phyloP scores from a whole-genome alignment of 2,888 invertebrate genomes.

The Drosophila mercatorum region DNA sequence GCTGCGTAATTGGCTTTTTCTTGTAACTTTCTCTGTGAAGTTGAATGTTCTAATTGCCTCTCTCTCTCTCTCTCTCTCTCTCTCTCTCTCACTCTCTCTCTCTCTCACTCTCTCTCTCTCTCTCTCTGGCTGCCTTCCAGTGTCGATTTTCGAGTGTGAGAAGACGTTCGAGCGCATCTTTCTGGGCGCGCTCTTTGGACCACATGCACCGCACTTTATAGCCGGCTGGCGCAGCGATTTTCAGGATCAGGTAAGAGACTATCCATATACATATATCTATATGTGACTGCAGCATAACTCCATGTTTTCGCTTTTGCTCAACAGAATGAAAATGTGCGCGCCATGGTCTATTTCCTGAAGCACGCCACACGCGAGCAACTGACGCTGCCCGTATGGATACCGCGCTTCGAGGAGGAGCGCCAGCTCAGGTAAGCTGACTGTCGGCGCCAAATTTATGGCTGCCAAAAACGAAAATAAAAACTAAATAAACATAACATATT shows the following conservation, averaged over 20 bases:
- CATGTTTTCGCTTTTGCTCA: constrained; percentile 12
- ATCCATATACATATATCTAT: neutral
- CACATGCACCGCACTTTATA: constrained; percentile 91
- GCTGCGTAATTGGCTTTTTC: constrained; percentile 53
- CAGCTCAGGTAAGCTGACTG: constrained; percentile 81
- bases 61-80: neutral
- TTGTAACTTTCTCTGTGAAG: constrained; percentile 3
- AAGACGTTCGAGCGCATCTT: constrained; percentile 88
- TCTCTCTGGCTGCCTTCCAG: constrained; percentile 51
- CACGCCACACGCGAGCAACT: constrained; percentile 89
- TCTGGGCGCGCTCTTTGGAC: constrained; percentile 92
- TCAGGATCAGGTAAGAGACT: constrained; percentile 85
- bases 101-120: too few species aligned
- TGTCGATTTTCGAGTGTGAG: constrained; percentile 87
- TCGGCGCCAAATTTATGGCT: constrained; percentile 40
- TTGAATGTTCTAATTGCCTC: constrained; percentile 47
- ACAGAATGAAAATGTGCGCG: constrained; percentile 91
- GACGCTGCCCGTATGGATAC: constrained; percentile 85
- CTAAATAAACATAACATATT: neutral
- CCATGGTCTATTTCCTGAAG: constrained; percentile 90
- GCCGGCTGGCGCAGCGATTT: constrained; percentile 96
- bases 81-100: neutral
- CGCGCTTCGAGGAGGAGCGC: constrained; percentile 80
- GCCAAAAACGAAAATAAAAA: neutral
- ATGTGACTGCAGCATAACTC: too few species aligned